Evolutionary conservation across 2,888 invertebrate species (phyloP), one percentile per base, ranked within the genome.

Genomic region (Agrochola lychnidis): DNA sequence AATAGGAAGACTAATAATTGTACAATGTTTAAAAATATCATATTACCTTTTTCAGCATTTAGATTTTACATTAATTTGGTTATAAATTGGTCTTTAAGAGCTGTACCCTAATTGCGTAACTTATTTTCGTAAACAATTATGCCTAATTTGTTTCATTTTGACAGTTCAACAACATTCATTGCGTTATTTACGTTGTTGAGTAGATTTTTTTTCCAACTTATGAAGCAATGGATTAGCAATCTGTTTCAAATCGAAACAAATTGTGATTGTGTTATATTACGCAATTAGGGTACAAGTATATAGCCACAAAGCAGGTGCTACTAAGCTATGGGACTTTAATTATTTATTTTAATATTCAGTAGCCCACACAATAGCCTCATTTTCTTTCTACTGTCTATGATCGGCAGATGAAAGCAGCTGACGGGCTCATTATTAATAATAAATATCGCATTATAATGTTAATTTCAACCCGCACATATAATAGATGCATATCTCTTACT

Each of bases 401-500:
- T 59, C 30, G 53, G 53, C 81, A 48, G 70, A 76, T 77, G 63
- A 81, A 81, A 81, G 71, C 82, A 56, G 45, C 53, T 53, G 67
- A 81, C n/a, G 70, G 16, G 45, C 42, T 57, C 22, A 68, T 70
- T 42, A 67, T 77, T 68, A 66, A 81, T 69, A 81, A 81, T 82
- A 81, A 81, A 77, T 61, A 61, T 63, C 64, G 42, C 78, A 77
- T 82, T 82, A 81, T 57, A n/a, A 76, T 72, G 78, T 77, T 72
- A 81, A 81, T 82, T 70, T 61, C 4, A 66, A 61, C 30, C 72
- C 36, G 22, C 67, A 10, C 51, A 68, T 78, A 14, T 51, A 77
- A 45, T 61, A 80, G 82, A 80, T 80, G 30, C 22, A 5, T 80
- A 81, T 80, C 82, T 45, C 16, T 45, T n/a, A 48, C 22, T 69